Evolutionary conservation across 2,113 vertebrate species (phyloP), one percentile per base, ranked within the genome.

Genomic region (Phocoena phocoena): DNA sequence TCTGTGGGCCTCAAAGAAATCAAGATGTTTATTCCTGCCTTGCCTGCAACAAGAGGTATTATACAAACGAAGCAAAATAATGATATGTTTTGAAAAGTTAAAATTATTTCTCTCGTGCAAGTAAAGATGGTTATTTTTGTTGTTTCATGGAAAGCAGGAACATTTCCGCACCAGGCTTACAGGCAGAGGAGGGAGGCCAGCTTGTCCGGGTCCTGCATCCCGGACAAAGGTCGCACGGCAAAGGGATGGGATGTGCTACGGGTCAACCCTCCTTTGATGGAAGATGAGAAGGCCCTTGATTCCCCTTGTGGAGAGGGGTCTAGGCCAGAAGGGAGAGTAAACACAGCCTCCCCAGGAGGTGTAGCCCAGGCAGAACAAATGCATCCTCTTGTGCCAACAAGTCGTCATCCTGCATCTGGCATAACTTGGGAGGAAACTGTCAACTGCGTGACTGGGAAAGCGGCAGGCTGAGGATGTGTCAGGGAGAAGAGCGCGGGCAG

Each of bases 1-100:
- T 96, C 71, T 80, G 71, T 87, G 60, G 70, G 28, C 31, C 70
- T 90, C 80, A 79, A 67, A 88, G 76, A 88, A 96, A 90, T 79
- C 84, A 80, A 93, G 93, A 96, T 97, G 86, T 81, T 93, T 95
- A 82, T 93, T 74, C 50, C 80, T 87, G 73, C 74, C 38, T 84
- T 84, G 65, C 55, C 65, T 76, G 28, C 58, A 26, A 83, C 60
- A 89, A 87, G 38, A 90, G 79, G 76, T 63, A 81, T 15, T 71
- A 20, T 86, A 84, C 93, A 96, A 97, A 62, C 1, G 17, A 71
- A 92, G 81, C 21, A 18, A 87, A 93, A 88, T 62, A 60, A 92
- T 63, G 9, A 81, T 20, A 77, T 90, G 41, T 33, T 90, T 85
- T 63, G 36, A 84, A 92, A 94, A 96, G 38, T 97, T 90, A 87